phyloP scores from a whole-genome alignment of 2,888 invertebrate species.

The Melolontha melolontha region DNA sequence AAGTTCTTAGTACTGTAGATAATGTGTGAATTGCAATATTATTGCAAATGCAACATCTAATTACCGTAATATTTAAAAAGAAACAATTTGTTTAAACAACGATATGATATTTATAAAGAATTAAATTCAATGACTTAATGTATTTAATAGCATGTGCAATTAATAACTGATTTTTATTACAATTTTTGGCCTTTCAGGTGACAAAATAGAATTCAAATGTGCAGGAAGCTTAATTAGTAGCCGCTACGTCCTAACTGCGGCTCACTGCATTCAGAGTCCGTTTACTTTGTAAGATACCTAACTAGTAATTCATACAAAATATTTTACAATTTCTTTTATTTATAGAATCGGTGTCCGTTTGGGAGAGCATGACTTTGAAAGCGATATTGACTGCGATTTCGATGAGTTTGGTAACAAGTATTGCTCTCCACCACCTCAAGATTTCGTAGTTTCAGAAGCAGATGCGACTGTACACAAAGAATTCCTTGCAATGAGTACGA shows the following conservation, averaged over 20 bases:
- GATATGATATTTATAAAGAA: too few species aligned
- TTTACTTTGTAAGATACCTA: neutral
- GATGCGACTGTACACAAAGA: constrained; percentile 59
- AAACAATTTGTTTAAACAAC: too few species aligned
- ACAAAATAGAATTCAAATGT: neutral
- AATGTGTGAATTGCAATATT: too few species aligned
- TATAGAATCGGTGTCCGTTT: constrained; percentile 70
- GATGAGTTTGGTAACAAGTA: neutral
- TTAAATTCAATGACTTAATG: too few species aligned
- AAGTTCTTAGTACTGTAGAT: too few species aligned
- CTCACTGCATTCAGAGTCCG: constrained; percentile 8
- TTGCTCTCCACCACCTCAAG: constrained; percentile 66
- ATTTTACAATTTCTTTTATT: constrained; percentile 7
- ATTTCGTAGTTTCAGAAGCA: constrained; percentile 66
- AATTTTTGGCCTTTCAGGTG: constrained; percentile 4
- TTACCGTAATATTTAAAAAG: too few species aligned
- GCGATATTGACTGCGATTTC: neutral
- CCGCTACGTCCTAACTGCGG: constrained; percentile 24
- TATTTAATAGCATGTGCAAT: too few species aligned
- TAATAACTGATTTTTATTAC: too few species aligned
- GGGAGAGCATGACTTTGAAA: constrained; percentile 67
- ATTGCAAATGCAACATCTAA: too few species aligned
- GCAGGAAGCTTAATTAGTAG: constrained; percentile 20
- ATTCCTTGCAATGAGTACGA: constrained; percentile 54
- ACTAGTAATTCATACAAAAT: too few species aligned